Base-by-base conservation (phyloP, 2,888 invertebrate genomes). In the Entomobrya multifasciata region DNA sequence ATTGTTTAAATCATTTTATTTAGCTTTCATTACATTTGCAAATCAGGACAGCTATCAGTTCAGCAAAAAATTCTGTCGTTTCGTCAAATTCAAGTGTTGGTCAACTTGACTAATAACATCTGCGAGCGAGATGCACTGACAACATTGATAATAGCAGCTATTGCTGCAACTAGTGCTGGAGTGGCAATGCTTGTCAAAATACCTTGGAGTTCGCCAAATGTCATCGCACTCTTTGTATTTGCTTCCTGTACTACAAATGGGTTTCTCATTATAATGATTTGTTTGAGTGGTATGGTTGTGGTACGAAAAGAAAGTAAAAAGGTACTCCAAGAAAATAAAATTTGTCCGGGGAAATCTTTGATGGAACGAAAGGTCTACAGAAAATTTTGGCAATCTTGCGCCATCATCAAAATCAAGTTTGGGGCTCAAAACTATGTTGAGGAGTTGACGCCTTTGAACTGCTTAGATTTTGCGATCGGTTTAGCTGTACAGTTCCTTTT, bases 361-460 rank as follows among this genome's bases (percentile, higher is more conserved):
- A 1, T n/a, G 0, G 72, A 25, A 22, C 25, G 72, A n/a, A 72
- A 72, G 49, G 0, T 49, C 1, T n/a, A 49, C 2, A 0, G 13
- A 6, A 41, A 3, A 20, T 65, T 65, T 20, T 65, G 36, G 65
- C 17, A 15, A 8, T 72, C 72, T 4, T 72, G 49, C 10, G 6
- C 67, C 0, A 11, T 49, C 20, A 49, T 11, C 1, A 72, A 49
- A 72, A 72, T 72, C 22, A 72, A 72, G n/a, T 72, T 72, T 49
- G 72, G 72, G 15, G 4, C 13, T 4, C 0, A 49, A 49, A 72
- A 72, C 49, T 72, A 49, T 30, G 72, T 72, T 15, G 72, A 72
- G 6, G 72, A 72, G 72, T 15, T 72, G 27, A 72, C 72, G 3
- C 72, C 72, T 1, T 72, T 72, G 30, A 72, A 72, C n/a, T 25